Base-by-base conservation (phyloP, 1,140 invertebrate genomes). In the Steinernema khuongi region DNA sequence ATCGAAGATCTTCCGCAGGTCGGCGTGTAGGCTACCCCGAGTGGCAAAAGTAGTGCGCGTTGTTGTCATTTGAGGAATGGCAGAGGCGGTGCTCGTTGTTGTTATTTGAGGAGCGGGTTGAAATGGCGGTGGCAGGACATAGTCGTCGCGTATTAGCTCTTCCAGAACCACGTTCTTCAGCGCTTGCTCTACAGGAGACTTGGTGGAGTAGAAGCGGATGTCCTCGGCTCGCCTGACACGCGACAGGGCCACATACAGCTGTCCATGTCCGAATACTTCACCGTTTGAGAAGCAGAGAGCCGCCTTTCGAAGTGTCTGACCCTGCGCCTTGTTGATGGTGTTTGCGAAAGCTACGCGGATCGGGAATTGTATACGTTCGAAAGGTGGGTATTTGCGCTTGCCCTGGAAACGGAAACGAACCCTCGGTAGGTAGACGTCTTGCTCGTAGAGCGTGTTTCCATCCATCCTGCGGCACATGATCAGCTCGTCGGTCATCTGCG, bases 321-420 rank as follows among this genome's bases (percentile, higher is more conserved):
- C 87, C 82, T 89, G 88, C 11, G 87, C 76, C 82, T 89, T 89
- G 79, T 89, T 89, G 14, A 89, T n/a, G n/a, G n/a, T n/a, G n/a
- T n/a, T n/a, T n/a, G n/a, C n/a, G n/a, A n/a, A n/a, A n/a, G n/a
- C n/a, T 88, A 87, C 67, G 72, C 83, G 77, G 1, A 89, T 43
- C 29, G 87, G 86, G 85, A 89, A 89, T 75, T 89, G 87, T 0
- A 87, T 31, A 67, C 87, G 71, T 19, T 22, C 29, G 29, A 67
- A 67, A 7, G 66, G 36, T 41, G 36, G 7, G 36, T 41, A 41
- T n/a, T 41, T 7, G 7, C n/a, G 7, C 7, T 41, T 41, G 36
- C 36, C 36, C 7, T 41, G 7, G n/a, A 41, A 41, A 7, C 36
- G 36, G 36, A 41, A 41, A 11, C 36, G 36, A 41, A 41, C 36